These are phyloP conservation scores for Ooceraea biroi DNA, from an alignment of 1,140 invertebrate species.

Conservation along the genomic window DNA sequence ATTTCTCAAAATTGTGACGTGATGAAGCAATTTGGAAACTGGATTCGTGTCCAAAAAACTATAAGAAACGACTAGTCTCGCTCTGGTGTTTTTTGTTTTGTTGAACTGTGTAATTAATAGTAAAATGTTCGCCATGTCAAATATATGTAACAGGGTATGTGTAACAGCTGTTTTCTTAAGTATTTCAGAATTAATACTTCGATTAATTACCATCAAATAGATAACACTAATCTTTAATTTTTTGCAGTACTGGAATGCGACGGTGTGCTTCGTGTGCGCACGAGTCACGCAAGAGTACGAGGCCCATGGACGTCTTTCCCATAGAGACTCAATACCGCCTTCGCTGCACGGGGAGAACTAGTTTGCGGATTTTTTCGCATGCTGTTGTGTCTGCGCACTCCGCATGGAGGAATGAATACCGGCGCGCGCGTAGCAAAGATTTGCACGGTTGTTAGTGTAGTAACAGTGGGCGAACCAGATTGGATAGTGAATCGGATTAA, in stretches of 20 bases:
- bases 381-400: conserved; percentile 48
- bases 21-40: no score
- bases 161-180: background rate
- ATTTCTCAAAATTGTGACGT: no score
- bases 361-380: conserved; percentile 58
- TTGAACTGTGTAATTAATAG: background rate
- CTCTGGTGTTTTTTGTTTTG: no score
- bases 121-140: background rate
- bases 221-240: background rate
- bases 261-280: no score
- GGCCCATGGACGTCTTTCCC: conserved; percentile 17
- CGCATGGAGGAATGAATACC: conserved; percentile 42
- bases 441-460: background rate
- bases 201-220: background rate
- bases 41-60: no score
- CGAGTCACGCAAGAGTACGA: conserved; percentile 5
- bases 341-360: conserved; percentile 55
- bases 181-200: background rate
- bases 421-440: conserved; percentile 42
- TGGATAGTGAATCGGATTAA: conserved; percentile 29
- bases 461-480: conserved; percentile 29
- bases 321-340: background rate
- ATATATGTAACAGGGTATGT: no score
- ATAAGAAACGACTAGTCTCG: no score
- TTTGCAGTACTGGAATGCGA: background rate